Evolutionary conservation across 1,140 invertebrate genomes (phyloP), one percentile per base, ranked within the genome.

Genomic region (Papilio dardanus): DNA sequence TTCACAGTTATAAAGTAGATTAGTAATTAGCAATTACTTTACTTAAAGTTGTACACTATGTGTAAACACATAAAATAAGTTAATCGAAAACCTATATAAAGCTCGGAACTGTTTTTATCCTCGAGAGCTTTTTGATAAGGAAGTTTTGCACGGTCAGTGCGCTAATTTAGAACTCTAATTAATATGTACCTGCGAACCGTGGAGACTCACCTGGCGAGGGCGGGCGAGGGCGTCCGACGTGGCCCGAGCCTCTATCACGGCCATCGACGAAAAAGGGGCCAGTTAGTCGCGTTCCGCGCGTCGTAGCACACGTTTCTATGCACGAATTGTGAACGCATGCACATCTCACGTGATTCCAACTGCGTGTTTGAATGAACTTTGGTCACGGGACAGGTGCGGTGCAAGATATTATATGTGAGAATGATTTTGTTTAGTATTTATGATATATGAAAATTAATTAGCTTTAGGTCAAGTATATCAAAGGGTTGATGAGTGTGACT

Each of bases 91-190:
- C 24, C 8, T 62, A 4, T 30, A 28, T 68, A 80, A 79, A 76
- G 76, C 73, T 71, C 74, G 58, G 81, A 81, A 83, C 78, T 76
- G 75, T 76, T 83, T 78, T 86, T 82, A 82, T 73, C 82, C 74
- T 79, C 62, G 68, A 86, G 82, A 87, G 76, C 76, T 69, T 82
- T 86, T 88, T 86, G 81, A 88, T 83, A 86, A 86, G 82, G 83
- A 87, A 86, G 71, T 86, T 87, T 81, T 66, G 82, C 81, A 87
- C 87, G 87, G 90, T 88, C 88, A 91, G 84, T 84, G 87, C 86
- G 88, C 86, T 92, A 91, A 89, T 92, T 92, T 87, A 83, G 86
- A 83, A 89, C 80, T 78, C 82, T 90, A 92, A 92, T 92, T 90
- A 90, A 88, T 89, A 87, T 85, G 82, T 87, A 86, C 83, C 81